Evolutionary conservation across 2,797 vertebrate species (phyloP), one percentile per base, ranked within the genome.

Genomic region (Falco concolor): DNA sequence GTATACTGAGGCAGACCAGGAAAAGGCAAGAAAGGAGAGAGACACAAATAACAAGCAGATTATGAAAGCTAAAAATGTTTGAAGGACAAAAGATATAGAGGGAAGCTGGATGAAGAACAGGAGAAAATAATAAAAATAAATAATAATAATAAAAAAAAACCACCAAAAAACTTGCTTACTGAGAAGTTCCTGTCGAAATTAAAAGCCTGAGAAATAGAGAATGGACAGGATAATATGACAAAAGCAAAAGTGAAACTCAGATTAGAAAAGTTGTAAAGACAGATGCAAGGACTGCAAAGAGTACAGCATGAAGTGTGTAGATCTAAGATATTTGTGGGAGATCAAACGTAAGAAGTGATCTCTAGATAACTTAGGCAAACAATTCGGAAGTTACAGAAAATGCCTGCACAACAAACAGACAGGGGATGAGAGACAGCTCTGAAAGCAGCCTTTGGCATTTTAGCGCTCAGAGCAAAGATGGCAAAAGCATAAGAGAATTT

Each of bases 401-500:
- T 8, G 6, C 4, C 10, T 59, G 22, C 24, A 54, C 15, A 78
- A 64, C 6, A 44, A 79, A 72, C 19, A 77, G 52, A 0, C 53
- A 21, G 8, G 13, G 16, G 34, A 65, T 0, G 0, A 52, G n/a
- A 84, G 1, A 44, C 3, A 79, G 21, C 4, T 7, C 38, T 34
- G 22, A 89, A 68, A 18, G 65, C 5, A 74, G 47, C 47, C 45
- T 47, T 53, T 30, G 24, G 19, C 22, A 67, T 23, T 77, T 74
- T 9, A 54, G 32, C 6, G 4, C 15, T 57, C 64, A 54, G 19
- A 84, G 17, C 7, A 57, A 76, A 83, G 68, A 44, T 1, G 3
- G 45, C 14, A 36, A 52, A 47, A 36, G 40, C 19, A 34, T 28
- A 9, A 21, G 16, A 84, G 8, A 80, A 73, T 44, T 85, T 74